Evolutionary conservation across 2,888 invertebrate genomes (phyloP), one percentile per base, ranked within the genome.

Genomic region (Stegophylla sp.): DNA sequence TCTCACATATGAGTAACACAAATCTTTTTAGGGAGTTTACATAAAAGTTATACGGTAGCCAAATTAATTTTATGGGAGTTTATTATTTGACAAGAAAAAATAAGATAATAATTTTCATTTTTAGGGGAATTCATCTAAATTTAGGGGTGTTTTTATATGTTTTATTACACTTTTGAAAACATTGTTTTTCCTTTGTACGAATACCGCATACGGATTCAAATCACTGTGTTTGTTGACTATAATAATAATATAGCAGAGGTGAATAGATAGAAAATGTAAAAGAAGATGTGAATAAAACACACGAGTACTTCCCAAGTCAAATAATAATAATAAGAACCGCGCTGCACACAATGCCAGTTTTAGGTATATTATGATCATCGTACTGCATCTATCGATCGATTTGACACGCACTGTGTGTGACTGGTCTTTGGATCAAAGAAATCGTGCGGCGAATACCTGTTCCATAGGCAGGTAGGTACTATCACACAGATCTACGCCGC

Each of bases 371-470:
- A n/a, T n/a, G n/a, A n/a, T n/a, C 0, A 53, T n/a, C 34, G 34
- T 45, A 67, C 15, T 34, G 26, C 28, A 69, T 48, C 48, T 48
- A 51, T 74, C 20, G 15, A 48, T 61, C 17, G 48, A 74, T 63
- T 74, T 13, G 63, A 51, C 51, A 74, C 74, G 23, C 63, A 12
- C 23, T 7, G n/a, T n/a, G 48, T 64, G 51, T 4, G 28, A 48
- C 23, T 20, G 17, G 74, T 41, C 7, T n/a, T n/a, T n/a, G 15
- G 23, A 64, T 74, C 63, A 74, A 74, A 74, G 63, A 51, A 34
- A 74, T 59, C n/a, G 10, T 26, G 51, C 17, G 34, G 51, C 20
- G 56, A 56, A 56, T 56, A 20, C 56, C 53, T 53, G 20, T n/a
- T n/a, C n/a, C n/a, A n/a, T n/a, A n/a, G n/a, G n/a, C 53, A 53